Conservation (phyloP, 2,797 vertebrate genomes). For the Glyptemys insculpta region DNA sequence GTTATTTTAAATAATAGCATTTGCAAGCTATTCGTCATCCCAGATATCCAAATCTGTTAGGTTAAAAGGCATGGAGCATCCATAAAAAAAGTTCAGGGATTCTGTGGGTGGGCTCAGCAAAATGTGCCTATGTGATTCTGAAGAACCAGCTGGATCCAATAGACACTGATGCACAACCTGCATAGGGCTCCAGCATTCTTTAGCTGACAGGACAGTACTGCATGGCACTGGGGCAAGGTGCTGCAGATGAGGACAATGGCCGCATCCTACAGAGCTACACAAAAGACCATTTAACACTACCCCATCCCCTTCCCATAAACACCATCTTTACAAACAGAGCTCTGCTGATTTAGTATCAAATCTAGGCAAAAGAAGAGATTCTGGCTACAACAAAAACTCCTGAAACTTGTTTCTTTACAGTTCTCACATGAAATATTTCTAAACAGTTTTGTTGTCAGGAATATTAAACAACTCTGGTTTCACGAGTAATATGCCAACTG, state of each 20-base stretch:
- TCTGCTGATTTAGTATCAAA: slow-evolving; percentile 50
- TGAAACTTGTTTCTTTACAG: slow-evolving; percentile 44
- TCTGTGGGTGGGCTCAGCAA: background rate
- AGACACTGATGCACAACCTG: background rate
- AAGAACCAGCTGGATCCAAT: rapidly evolving
- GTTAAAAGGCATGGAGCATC: background rate
- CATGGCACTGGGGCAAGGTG: background rate
- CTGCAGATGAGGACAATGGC: slow-evolving; percentile 10
- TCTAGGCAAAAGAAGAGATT: slow-evolving; percentile 43
- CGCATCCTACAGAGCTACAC: slow-evolving; percentile 18
- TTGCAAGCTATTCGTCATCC: background rate
- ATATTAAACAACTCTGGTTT: slow-evolving; percentile 56
- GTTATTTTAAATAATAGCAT: background rate
- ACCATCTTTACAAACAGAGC: slow-evolving; percentile 13
- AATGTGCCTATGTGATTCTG: background rate
- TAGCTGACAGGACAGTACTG: background rate
- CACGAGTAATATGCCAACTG: slow-evolving; percentile 23
- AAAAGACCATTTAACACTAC: background rate
- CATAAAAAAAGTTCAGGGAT: background rate
- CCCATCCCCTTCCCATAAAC: slow-evolving; percentile 34
- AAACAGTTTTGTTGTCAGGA: slow-evolving; percentile 41
- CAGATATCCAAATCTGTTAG: background rate
- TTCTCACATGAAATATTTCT: slow-evolving; percentile 57
- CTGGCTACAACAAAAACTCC: slow-evolving; percentile 51
- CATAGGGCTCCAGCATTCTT: background rate